Conservation (phyloP, 2,888 invertebrate species). For the Torymus tubicola region DNA sequence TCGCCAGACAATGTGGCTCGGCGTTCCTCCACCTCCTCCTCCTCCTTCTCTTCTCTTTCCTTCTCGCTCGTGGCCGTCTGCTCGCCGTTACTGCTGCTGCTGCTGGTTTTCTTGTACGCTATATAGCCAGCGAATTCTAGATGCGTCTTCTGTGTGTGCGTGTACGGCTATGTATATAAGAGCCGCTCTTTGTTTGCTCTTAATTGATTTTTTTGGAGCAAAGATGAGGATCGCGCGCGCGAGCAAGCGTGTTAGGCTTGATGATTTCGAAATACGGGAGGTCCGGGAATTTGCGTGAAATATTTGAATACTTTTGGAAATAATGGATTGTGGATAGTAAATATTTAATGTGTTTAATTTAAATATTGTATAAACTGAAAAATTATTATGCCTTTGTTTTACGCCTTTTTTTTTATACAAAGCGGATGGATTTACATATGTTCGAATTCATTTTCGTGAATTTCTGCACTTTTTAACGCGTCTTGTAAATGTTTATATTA, state of each 20-base stretch:
- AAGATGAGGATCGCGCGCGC: conserved; percentile 5
- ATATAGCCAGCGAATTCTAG: conserved; percentile 42
- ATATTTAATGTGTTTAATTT: neutral
- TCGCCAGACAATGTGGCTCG: conserved; percentile 73
- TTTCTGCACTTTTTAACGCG: too few species aligned
- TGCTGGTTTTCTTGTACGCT: conserved; percentile 42
- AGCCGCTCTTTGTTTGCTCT: conserved; percentile 52
- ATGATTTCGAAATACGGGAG: conserved; percentile 27
- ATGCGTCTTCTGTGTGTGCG: conserved; percentile 39
- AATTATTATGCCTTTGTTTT: too few species aligned
- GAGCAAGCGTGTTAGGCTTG: neutral
- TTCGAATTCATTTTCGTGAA: too few species aligned
- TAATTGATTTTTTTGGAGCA: conserved; percentile 52
- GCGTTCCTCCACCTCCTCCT: conserved; percentile 60
- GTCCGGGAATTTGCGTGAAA: neutral
- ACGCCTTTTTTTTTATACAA: too few species aligned
- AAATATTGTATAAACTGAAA: neutral
- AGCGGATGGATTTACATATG: too few species aligned
- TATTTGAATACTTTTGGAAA: neutral
- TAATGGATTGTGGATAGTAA: neutral
- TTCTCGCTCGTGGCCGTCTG: conserved; percentile 19
- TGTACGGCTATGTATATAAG: conserved; percentile 10
- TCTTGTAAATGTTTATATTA: too few species aligned
- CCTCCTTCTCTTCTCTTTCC: conserved; percentile 4
- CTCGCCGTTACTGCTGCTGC: conserved; percentile 30